A percentile compares a stretch with the other conserved stretches of the same genome.
These are phyloP conservation scores for Sinella curviseta DNA, from an alignment of 1,140 invertebrate species.

Conservation along the genomic window DNA sequence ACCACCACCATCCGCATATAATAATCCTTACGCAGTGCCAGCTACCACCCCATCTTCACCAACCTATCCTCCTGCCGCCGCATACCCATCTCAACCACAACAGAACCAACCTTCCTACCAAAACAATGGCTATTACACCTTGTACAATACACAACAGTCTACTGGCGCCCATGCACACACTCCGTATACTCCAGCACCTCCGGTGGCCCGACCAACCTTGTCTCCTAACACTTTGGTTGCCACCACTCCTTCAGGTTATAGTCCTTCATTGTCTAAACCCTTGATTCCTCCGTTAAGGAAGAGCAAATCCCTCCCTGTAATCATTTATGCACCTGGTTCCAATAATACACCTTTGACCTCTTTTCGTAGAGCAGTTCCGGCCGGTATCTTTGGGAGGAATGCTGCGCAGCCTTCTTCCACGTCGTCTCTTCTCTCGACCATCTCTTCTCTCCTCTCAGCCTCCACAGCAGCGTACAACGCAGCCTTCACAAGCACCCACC, in stretches of 20 bases:
- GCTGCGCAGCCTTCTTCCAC: neutral
- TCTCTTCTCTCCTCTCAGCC: constrained; percentile 5
- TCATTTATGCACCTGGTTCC: neutral
- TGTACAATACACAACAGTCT: neutral
- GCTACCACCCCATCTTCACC: neutral
- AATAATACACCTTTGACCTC: constrained; percentile 24
- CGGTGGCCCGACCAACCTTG: constrained; percentile 1
- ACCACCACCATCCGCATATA: neutral
- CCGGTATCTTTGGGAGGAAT: constrained; percentile 10
- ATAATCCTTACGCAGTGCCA: neutral
- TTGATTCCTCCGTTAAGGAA: neutral
- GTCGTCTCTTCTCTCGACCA: constrained; percentile 23
- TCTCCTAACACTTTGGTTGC: constrained; percentile 13
- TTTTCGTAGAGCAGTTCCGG: constrained; percentile 30
- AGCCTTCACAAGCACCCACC: neutral
- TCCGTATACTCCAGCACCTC: constrained; percentile 17
- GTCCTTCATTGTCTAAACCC: constrained; percentile 23
- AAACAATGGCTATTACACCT: constrained; percentile 13
- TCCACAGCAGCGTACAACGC: constrained; percentile 24
- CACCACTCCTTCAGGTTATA: constrained; percentile 22
- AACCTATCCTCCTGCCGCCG: neutral
- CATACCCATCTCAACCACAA: neutral
- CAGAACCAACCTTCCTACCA: neutral
- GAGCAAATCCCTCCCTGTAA: neutral
- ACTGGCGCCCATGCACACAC: neutral